Evolutionary conservation across 2,888 invertebrate species (phyloP).

Genomic region (Ochropleura plecta): DNA sequence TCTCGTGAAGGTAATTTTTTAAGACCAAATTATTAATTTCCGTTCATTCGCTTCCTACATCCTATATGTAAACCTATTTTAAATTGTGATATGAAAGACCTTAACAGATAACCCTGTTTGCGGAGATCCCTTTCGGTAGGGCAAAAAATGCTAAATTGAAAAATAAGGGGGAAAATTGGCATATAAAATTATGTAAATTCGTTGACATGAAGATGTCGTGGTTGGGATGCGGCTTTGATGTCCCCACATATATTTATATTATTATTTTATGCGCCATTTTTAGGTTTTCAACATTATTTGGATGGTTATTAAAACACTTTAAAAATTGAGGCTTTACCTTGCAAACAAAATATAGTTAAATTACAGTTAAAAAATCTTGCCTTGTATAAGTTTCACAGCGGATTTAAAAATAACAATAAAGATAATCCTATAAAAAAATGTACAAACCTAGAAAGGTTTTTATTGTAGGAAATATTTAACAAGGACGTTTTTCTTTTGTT

Average conservation of each 20-base stretch:
- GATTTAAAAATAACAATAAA: background rate
- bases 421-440: too few relatives aligned
- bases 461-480: background rate
- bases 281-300: background rate
- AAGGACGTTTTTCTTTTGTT: slow-evolving; percentile 36
- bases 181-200: slow-evolving; percentile 50
- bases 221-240: slow-evolving; percentile 5
- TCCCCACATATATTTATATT: slow-evolving; percentile 6
- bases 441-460: background rate
- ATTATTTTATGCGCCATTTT: slow-evolving; percentile 1
- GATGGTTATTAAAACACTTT: background rate
- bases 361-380: background rate
- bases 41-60: slow-evolving; percentile 10
- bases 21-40: slow-evolving; percentile 30
- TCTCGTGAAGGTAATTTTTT: slow-evolving; percentile 20
- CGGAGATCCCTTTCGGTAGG: slow-evolving; percentile 4
- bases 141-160: slow-evolving; percentile 41
- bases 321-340: background rate
- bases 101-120: slow-evolving; percentile 30
- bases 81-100: slow-evolving; percentile 30
- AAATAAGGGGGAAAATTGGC: slow-evolving; percentile 32
- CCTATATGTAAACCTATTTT: slow-evolving; percentile 10
- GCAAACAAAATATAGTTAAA: background rate
- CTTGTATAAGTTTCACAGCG: background rate
- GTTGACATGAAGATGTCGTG: slow-evolving; percentile 20